Evolutionary conservation across 2,797 vertebrate species (phyloP).

Genomic region (Chaetophractus vellerosus): DNA sequence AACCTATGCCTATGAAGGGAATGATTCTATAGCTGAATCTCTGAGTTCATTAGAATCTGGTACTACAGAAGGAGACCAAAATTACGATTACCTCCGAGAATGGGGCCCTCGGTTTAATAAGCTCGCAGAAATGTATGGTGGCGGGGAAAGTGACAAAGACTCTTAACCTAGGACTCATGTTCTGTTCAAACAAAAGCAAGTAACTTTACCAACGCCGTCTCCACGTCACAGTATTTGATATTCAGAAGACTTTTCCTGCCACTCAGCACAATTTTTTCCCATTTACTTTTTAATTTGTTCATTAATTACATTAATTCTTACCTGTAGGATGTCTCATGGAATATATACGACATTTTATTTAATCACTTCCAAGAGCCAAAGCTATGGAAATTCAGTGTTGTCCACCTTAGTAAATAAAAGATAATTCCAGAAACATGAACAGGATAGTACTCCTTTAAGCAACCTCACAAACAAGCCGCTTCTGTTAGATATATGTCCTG

Average conservation of each 20-base stretch:
- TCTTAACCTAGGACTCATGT: conserved; percentile 88
- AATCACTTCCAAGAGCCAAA: conserved; percentile 91
- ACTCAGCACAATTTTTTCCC: conserved; percentile 90
- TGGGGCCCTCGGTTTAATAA: conserved; percentile 99
- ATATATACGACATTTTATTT: conserved; percentile 90
- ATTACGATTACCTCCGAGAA: conserved; percentile 97
- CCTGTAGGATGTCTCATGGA: conserved; percentile 90
- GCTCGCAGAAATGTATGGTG: conserved; percentile 98
- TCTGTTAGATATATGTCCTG: conserved; percentile 88
- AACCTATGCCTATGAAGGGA: conserved; percentile 98
- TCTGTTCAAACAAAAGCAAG: conserved; percentile 82
- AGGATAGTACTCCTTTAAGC: conserved; percentile 87
- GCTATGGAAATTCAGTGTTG: conserved; percentile 91
- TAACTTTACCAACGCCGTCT: conserved; percentile 86
- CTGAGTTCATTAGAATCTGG: conserved; percentile 97
- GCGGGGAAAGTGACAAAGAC: conserved; percentile 95
- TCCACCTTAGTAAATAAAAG: conserved; percentile 91
- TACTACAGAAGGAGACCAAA: conserved; percentile 97
- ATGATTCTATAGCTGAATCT: conserved; percentile 96
- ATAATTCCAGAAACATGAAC: conserved; percentile 88
- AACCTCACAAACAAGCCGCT: conserved; percentile 88
- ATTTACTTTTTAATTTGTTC: conserved; percentile 86
- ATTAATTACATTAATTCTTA: conserved; percentile 90
- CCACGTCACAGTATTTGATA: conserved; percentile 89
- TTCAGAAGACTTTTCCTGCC: conserved; percentile 89